Percentiles rank a stretch among this genome's conserved stretches.
Evolutionary conservation across 2,888 invertebrate species (phyloP).

Genomic region (Hypolimnas misippus): DNA sequence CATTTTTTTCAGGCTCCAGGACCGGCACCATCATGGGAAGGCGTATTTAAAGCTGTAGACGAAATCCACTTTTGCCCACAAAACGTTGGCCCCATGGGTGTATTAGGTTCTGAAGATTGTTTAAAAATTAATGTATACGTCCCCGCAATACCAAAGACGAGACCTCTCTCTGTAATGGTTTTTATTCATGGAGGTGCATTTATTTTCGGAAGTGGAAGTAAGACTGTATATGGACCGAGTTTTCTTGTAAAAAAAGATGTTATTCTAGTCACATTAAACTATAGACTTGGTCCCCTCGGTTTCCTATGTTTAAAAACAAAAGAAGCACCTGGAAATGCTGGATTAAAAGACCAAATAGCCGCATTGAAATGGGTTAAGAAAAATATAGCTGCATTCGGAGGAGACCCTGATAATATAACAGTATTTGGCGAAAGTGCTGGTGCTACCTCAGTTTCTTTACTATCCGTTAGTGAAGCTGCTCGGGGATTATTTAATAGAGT

Average conservation of each 20-base stretch:
- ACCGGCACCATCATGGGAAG: constrained; percentile 71
- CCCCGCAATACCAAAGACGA: constrained; percentile 51
- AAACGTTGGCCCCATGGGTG: constrained; percentile 48
- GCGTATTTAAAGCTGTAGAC: constrained; percentile 66
- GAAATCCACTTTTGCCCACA: constrained; percentile 68
- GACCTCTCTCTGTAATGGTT: constrained; percentile 71
- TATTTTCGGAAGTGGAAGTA: constrained; percentile 68
- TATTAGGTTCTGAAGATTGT: constrained; percentile 69
- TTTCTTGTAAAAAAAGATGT: constrained; percentile 68
- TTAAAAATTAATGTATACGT: constrained; percentile 71
- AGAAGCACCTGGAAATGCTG: constrained; percentile 76
- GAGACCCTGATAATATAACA: constrained; percentile 73
- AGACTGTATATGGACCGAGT: constrained; percentile 66
- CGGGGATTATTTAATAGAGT: constrained; percentile 67
- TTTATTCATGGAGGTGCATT: constrained; percentile 76
- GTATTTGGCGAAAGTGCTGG: constrained; percentile 78
- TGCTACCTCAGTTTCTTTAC: constrained; percentile 61
- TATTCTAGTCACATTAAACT: constrained; percentile 73
- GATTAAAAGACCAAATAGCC: constrained; percentile 73
- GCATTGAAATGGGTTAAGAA: constrained; percentile 75
- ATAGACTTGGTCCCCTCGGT: constrained; percentile 71
- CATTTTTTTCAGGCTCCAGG: constrained; percentile 62
- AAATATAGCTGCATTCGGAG: constrained; percentile 74
- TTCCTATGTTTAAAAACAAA: constrained; percentile 71
- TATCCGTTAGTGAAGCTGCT: constrained; percentile 62